These are phyloP conservation scores for Damaliscus lunatus DNA, from an alignment of 2,113 vertebrate species.

Conservation along the genomic window DNA sequence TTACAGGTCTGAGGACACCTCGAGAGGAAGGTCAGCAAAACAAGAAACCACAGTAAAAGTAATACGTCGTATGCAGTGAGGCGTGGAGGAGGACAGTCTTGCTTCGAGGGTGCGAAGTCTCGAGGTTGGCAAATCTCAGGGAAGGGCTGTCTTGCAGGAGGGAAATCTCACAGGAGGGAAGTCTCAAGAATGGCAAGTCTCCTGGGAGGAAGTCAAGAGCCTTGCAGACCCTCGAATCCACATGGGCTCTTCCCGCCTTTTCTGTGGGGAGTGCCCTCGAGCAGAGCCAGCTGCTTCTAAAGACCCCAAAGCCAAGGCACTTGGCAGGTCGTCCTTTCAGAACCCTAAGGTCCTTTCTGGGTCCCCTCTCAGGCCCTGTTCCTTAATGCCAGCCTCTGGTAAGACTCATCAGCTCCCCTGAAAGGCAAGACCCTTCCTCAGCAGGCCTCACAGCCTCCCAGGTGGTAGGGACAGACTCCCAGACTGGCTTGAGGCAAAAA, in stretches of 20 bases:
- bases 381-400: background rate
- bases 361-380: background rate
- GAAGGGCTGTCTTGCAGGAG: background rate
- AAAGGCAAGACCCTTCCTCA: background rate
- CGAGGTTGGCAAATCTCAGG: background rate
- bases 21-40: background rate
- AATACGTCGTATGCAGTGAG: background rate
- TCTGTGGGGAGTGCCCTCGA: background rate
- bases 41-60: background rate
- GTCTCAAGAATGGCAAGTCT: background rate
- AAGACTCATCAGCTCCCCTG: background rate
- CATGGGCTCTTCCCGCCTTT: background rate
- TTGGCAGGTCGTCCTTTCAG: background rate
- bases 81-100: background rate
- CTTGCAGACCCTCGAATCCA: background rate
- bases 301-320: background rate
- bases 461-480: constrained; percentile 22
- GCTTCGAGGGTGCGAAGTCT: background rate
- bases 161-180: background rate
- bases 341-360: background rate
- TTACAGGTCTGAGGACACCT: background rate
- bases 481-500: constrained; percentile 42
- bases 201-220: background rate
- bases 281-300: background rate
- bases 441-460: background rate